These are phyloP conservation scores for Nanger granti DNA, from an alignment of 2,113 vertebrate species.

Conservation along the genomic window DNA sequence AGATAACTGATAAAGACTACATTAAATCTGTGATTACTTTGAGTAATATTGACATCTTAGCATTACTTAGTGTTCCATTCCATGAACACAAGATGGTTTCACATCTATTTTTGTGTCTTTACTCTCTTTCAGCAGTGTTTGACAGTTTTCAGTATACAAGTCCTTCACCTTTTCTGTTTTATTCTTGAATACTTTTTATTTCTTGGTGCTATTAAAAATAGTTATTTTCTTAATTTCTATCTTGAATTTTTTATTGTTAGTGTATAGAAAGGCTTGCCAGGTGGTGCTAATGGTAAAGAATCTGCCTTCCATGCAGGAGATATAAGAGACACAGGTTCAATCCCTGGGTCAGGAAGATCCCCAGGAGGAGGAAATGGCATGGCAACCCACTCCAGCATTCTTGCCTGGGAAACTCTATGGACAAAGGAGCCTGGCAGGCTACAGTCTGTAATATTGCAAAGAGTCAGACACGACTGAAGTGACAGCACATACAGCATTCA, in stretches of 20 bases:
- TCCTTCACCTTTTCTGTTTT: not conserved
- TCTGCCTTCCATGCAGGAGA: not conserved
- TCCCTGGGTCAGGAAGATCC: not conserved
- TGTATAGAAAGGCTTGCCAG: not conserved
- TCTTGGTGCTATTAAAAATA: not conserved
- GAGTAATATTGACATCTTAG: not conserved
- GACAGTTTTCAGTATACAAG: not conserved
- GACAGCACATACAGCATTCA: not conserved
- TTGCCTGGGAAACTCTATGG: not conserved
- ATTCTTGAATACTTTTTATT: not conserved
- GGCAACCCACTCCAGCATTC: not conserved
- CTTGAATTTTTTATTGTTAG: not conserved
- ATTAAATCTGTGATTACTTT: not conserved
- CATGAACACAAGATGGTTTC: not conserved
- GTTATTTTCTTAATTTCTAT: not conserved
- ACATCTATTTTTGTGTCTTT: not conserved
- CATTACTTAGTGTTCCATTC: not conserved
- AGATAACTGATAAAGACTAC: not conserved
- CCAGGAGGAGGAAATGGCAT: not conserved
- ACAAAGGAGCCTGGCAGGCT: not conserved
- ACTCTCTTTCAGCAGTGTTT: not conserved
- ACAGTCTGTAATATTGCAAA: not conserved
- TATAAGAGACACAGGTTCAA: not conserved
- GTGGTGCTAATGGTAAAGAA: not conserved
- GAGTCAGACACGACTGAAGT: fast-evolving